A percentile compares a stretch with the other conserved stretches of the same genome.
These are phyloP conservation scores for Pemphredon lugubris DNA, from an alignment of 2,888 invertebrate species.

Conservation along the genomic window DNA sequence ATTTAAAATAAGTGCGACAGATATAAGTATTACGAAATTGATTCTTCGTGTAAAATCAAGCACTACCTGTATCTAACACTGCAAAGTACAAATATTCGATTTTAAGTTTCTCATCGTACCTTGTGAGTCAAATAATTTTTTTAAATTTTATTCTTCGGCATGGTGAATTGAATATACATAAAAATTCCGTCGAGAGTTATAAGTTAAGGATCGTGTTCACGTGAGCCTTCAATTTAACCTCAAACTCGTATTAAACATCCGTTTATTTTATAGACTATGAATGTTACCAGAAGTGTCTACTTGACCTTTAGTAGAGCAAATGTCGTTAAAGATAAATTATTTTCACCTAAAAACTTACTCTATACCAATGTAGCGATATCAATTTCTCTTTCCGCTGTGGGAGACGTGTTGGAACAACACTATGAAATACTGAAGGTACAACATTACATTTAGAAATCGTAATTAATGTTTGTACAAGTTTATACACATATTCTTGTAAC, in stretches of 20 bases:
- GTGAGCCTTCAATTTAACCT: slow-evolving; percentile 9
- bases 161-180: too few species aligned
- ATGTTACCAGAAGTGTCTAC: slow-evolving; percentile 56
- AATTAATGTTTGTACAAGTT: background rate
- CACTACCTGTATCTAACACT: too few species aligned
- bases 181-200: background rate
- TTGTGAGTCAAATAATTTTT: too few species aligned
- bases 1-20: too few species aligned
- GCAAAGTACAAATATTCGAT: too few species aligned
- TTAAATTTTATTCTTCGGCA: too few species aligned
- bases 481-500: background rate
- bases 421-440: slow-evolving; percentile 85
- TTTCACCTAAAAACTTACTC: slow-evolving; percentile 85
- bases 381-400: slow-evolving; percentile 87
- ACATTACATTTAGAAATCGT: background rate
- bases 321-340: slow-evolving; percentile 67
- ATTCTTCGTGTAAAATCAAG: too few species aligned
- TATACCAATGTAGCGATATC: slow-evolving; percentile 92
- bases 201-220: background rate
- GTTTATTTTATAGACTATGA: slow-evolving; percentile 62
- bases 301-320: slow-evolving; percentile 51
- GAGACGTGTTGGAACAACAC: slow-evolving; percentile 91
- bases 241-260: background rate
- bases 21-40: too few species aligned
- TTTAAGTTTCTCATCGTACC: too few species aligned